A percentile compares a stretch with the other conserved stretches of the same genome.
Conservation (phyloP, 2,113 vertebrate genomes). For the Tenrec ecaudatus region DNA sequence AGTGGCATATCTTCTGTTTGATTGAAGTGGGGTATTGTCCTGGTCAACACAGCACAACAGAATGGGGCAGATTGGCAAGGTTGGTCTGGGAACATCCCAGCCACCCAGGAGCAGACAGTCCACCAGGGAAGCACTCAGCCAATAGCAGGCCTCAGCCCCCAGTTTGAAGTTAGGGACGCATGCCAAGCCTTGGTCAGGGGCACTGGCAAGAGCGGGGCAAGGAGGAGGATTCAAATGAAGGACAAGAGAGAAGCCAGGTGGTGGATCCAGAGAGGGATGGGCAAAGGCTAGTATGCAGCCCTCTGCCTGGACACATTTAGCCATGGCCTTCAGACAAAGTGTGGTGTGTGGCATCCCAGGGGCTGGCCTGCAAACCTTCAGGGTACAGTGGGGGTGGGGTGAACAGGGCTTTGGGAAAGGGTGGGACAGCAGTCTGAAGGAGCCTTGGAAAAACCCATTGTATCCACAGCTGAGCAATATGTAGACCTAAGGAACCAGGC, state of each 20-base stretch:
- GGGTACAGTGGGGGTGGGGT: neutral
- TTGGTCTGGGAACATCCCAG: neutral
- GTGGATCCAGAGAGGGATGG: neutral
- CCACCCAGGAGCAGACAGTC: neutral
- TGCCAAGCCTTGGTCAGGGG: neutral
- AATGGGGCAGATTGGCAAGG: neutral
- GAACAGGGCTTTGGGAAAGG: neutral
- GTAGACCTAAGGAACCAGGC: neutral
- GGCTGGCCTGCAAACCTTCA: neutral
- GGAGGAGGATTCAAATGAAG: neutral
- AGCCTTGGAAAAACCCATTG: neutral
- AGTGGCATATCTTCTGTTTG: neutral
- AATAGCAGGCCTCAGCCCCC: neutral
- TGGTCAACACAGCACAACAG: neutral
- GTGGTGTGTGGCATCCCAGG: neutral
- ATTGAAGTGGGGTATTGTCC: neutral
- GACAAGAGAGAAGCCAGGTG: neutral
- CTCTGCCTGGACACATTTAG: neutral
- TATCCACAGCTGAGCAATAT: neutral
- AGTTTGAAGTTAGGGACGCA: conserved; percentile 16
- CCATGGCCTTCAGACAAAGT: neutral
- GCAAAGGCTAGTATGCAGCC: neutral
- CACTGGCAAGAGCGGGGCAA: neutral
- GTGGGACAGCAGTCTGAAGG: neutral
- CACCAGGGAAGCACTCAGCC: neutral